These are phyloP conservation scores for Minunthozetes semirufus DNA, from an alignment of 2,888 invertebrate species.

Conservation along the genomic window DNA sequence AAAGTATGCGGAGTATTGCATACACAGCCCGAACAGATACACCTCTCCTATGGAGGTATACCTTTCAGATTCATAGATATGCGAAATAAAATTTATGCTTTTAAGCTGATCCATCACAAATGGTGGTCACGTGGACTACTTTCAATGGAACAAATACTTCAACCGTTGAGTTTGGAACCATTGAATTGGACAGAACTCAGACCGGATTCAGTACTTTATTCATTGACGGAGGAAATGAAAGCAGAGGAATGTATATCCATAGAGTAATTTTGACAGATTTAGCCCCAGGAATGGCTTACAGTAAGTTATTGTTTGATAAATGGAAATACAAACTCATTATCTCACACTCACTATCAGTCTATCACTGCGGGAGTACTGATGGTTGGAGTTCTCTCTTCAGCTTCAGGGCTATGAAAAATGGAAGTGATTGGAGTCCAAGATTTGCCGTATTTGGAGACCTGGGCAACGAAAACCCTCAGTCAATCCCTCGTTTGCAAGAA, in stretches of 20 bases:
- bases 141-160: constrained; percentile 42
- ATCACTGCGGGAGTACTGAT: constrained; percentile 44
- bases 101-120: constrained; percentile 39
- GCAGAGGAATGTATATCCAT: constrained; percentile 67
- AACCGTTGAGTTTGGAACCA: constrained; percentile 43
- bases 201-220: constrained; percentile 50
- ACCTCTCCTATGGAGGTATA: constrained; percentile 42
- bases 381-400: constrained; percentile 46
- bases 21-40: constrained; percentile 41
- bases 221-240: constrained; percentile 63
- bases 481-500: constrained; percentile 33
- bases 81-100: not conserved
- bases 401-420: constrained; percentile 45
- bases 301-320: not conserved
- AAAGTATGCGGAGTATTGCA: not conserved
- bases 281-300: not conserved
- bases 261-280: constrained; percentile 46
- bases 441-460: constrained; percentile 47
- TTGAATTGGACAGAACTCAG: constrained; percentile 21
- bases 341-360: no score
- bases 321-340: no score
- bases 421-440: constrained; percentile 43
- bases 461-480: constrained; percentile 42
- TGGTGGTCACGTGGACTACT: constrained; percentile 45
- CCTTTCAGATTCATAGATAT: not conserved